Conservation (phyloP, 2,113 vertebrate species). For the Apteryx owenii region DNA sequence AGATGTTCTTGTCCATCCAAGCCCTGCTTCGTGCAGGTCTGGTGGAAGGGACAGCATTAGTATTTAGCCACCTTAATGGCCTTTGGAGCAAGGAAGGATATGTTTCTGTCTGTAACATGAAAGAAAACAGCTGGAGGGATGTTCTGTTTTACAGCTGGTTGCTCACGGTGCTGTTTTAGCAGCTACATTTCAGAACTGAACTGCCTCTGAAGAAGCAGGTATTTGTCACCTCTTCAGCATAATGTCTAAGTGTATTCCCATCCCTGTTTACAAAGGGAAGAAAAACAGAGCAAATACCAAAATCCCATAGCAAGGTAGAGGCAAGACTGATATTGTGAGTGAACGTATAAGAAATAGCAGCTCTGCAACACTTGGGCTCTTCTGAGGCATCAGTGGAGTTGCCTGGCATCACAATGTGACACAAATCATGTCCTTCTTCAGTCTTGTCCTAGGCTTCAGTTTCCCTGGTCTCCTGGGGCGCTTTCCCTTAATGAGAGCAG, state of each 20-base stretch:
- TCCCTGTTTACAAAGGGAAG: not conserved
- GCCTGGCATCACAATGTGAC: not conserved
- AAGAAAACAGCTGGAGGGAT: not conserved
- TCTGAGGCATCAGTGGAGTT: not conserved
- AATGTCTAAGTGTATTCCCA: not conserved
- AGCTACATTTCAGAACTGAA: not conserved
- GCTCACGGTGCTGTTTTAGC: not conserved
- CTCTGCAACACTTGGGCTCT: rapidly evolving
- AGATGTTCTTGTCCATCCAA: not conserved
- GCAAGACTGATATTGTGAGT: not conserved
- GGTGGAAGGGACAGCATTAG: not conserved
- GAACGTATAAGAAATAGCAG: not conserved
- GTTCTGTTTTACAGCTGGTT: not conserved
- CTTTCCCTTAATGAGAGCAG: not conserved
- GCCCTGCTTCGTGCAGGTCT: not conserved
- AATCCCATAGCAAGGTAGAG: rapidly evolving
- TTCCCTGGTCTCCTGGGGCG: not conserved
- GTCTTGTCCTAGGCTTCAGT: rapidly evolving
- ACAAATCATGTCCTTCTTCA: not conserved
- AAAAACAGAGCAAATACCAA: not conserved
- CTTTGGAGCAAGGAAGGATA: not conserved
- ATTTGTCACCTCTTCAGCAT: not conserved
- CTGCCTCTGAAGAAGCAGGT: not conserved
- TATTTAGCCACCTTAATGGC: not conserved
- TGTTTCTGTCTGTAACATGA: not conserved